Evolutionary conservation across 2,888 invertebrate genomes (phyloP).

Genomic region (Trachelus troglodyta): DNA sequence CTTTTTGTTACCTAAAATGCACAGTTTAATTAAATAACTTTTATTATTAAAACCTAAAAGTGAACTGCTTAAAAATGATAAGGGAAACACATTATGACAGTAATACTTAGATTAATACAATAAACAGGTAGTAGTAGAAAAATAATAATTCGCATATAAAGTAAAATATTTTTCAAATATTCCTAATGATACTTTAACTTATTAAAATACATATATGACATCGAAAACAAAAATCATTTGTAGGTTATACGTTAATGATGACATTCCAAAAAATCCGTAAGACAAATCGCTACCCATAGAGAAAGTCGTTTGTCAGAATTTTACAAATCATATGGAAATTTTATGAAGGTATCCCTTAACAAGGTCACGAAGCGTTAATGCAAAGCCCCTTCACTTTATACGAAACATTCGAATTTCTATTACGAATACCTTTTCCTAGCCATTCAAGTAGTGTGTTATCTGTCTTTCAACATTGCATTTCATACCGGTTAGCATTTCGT

Average conservation of each 20-base stretch:
- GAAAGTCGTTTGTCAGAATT: background rate
- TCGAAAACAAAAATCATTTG: background rate
- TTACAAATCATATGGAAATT: background rate
- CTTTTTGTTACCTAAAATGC: slow-evolving; percentile 23
- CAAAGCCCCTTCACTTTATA: background rate
- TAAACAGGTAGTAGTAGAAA: background rate
- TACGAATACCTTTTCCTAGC: background rate
- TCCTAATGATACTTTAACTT: background rate
- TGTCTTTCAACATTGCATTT: background rate
- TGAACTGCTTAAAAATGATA: too few relatives aligned
- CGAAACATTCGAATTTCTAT: background rate
- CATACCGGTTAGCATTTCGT: background rate
- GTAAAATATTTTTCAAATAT: background rate
- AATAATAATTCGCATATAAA: background rate
- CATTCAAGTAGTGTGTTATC: background rate
- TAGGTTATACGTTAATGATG: background rate
- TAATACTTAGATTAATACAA: too few relatives aligned
- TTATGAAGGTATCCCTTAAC: background rate
- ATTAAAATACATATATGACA: background rate
- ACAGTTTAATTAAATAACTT: background rate
- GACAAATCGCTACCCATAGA: background rate
- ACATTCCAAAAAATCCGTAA: background rate
- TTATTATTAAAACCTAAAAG: background rate
- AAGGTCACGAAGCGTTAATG: background rate
- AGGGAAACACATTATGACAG: too few relatives aligned